phyloP scores from a whole-genome alignment of 2,888 invertebrate genomes.

The Rhabditoides inermis region DNA sequence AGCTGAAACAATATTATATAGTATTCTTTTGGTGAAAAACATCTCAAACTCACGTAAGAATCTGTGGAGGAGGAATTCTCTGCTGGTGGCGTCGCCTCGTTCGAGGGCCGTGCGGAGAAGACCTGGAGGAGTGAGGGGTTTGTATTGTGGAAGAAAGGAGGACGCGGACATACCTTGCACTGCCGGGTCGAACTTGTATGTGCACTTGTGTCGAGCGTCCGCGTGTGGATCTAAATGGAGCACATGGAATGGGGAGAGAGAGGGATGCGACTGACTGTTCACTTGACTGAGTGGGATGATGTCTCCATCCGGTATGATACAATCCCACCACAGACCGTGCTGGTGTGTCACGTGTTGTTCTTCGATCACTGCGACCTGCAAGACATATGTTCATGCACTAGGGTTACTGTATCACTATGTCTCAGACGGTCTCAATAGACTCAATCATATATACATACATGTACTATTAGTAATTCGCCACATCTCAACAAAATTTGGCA shows the following conservation, averaged over 20 bases:
- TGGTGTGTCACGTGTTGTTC: slow-evolving; percentile 21
- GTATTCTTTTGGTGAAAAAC: too few species aligned
- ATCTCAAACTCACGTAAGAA: slow-evolving; percentile 33
- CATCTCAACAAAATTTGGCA: too few species aligned
- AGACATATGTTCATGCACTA: not conserved
- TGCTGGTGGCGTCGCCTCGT: slow-evolving; percentile 15
- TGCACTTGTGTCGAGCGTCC: too few species aligned
- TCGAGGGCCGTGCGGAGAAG: slow-evolving; percentile 24
- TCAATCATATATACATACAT: too few species aligned
- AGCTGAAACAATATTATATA: slow-evolving; percentile 21
- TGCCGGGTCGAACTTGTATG: slow-evolving; percentile 27
- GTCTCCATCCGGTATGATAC: slow-evolving; percentile 14
- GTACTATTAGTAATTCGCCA: too few species aligned
- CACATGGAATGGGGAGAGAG: too few species aligned
- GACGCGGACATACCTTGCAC: slow-evolving; percentile 14
- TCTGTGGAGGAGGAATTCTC: slow-evolving; percentile 24
- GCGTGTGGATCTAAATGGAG: too few species aligned
- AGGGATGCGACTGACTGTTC: too few species aligned
- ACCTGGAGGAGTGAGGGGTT: too few species aligned
- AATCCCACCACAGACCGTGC: slow-evolving; percentile 38
- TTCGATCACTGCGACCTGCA: slow-evolving; percentile 27
- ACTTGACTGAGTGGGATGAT: slow-evolving; percentile 24
- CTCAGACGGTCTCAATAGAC: too few species aligned
- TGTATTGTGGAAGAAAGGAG: too few species aligned
- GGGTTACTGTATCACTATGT: too few species aligned